These are phyloP conservation scores for Amphimallon solstitiale DNA, from an alignment of 2,888 invertebrate species.

Conservation along the genomic window DNA sequence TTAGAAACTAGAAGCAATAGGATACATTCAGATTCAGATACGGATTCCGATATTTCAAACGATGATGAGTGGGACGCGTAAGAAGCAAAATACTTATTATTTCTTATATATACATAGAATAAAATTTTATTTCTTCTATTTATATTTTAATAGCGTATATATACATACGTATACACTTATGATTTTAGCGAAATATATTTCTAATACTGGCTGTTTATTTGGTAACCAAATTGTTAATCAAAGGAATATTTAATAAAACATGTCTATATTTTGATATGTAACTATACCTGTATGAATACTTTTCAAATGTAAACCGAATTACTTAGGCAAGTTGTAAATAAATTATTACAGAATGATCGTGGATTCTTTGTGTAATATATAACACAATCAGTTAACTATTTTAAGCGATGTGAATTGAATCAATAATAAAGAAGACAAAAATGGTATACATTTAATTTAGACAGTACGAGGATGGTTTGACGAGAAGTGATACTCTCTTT, in stretches of 20 bases:
- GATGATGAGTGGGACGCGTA: slow-evolving; percentile 87
- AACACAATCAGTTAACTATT: too few relatives aligned
- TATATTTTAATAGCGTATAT: slow-evolving; percentile 28
- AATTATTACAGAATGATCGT: slow-evolving; percentile 25
- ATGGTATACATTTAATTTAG: too few relatives aligned
- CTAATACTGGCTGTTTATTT: slow-evolving; percentile 30
- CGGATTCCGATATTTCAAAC: slow-evolving; percentile 72
- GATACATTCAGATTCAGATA: slow-evolving; percentile 82
- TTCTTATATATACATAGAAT: background rate
- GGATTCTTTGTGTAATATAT: background rate
- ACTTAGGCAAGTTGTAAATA: slow-evolving; percentile 25
- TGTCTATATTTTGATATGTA: slow-evolving; percentile 23
- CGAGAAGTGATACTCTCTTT: too few relatives aligned
- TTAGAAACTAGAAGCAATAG: slow-evolving; percentile 83
- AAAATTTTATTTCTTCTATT: slow-evolving; percentile 11
- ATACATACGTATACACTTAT: slow-evolving; percentile 10
- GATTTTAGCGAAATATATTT: slow-evolving; percentile 21
- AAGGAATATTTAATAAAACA: slow-evolving; percentile 1
- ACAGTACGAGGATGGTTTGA: too few relatives aligned
- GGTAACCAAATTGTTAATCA: slow-evolving; percentile 15
- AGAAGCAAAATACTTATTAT: slow-evolving; percentile 39
- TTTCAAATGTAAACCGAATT: slow-evolving; percentile 12
- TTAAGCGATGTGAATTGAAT: too few relatives aligned
- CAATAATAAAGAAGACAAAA: too few relatives aligned
- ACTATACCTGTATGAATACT: slow-evolving; percentile 2